phyloP scores from a whole-genome alignment of 2,888 invertebrate genomes.

The Endotricha flammealis region DNA sequence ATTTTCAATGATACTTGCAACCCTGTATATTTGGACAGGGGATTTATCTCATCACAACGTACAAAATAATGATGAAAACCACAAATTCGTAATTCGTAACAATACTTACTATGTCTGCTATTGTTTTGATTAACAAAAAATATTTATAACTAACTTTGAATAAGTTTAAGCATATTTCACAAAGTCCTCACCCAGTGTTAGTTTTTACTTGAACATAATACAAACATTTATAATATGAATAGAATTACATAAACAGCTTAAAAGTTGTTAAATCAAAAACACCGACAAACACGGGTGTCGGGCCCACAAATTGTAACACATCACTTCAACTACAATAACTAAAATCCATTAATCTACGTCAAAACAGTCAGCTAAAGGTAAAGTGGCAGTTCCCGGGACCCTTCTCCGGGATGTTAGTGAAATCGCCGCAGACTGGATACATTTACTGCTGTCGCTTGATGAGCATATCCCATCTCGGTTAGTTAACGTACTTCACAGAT shows the following conservation, averaged over 20 bases:
- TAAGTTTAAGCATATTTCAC: too few relatives aligned
- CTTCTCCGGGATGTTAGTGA: slow-evolving; percentile 54
- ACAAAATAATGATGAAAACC: too few relatives aligned
- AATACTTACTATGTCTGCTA: too few relatives aligned
- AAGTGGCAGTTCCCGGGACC: slow-evolving; percentile 45
- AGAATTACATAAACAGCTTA: slow-evolving; percentile 16
- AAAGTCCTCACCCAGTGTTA: too few relatives aligned
- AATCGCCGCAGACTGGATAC: slow-evolving; percentile 54
- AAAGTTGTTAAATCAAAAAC: slow-evolving; percentile 12
- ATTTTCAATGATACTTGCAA: slow-evolving; percentile 36
- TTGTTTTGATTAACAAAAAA: too few relatives aligned
- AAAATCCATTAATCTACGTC: slow-evolving; percentile 56
- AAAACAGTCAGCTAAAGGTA: slow-evolving; percentile 41
- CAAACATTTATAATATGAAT: too few relatives aligned
- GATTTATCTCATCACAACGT: too few relatives aligned
- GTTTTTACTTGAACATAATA: too few relatives aligned
- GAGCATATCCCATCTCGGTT: slow-evolving; percentile 9
- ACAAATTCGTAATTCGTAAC: too few relatives aligned
- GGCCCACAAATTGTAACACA: slow-evolving; percentile 31
- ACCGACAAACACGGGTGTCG: slow-evolving; percentile 14
- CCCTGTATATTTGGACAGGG: too few relatives aligned
- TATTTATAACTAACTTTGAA: too few relatives aligned
- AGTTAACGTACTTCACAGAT: neutral
- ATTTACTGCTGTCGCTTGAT: slow-evolving; percentile 42
- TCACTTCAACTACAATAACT: slow-evolving; percentile 39